These are phyloP conservation scores for Marcusenius ussheri DNA, from an alignment of 2,113 vertebrate species.

Conservation along the genomic window DNA sequence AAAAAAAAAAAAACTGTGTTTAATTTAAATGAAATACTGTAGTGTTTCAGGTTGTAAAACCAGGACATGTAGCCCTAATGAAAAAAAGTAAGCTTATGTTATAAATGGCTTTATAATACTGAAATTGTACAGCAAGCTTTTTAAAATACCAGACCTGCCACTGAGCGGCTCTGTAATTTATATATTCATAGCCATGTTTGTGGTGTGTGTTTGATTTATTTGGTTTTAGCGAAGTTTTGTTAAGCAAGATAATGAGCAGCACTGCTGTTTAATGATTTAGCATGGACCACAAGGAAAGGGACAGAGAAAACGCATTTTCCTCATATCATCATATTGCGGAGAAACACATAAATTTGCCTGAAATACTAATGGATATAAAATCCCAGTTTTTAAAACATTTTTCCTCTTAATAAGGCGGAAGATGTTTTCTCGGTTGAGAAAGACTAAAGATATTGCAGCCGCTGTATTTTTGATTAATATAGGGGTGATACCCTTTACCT, in stretches of 20 bases:
- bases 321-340: conserved; percentile 75
- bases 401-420: conserved; percentile 16
- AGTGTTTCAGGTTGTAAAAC: conserved; percentile 18
- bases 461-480: conserved; percentile 6
- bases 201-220: conserved; percentile 86
- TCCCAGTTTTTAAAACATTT: conserved; percentile 6
- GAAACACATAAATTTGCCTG: conserved; percentile 60
- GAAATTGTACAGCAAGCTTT: conserved; percentile 92
- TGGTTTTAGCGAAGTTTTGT: conserved; percentile 94
- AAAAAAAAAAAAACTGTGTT: conserved; percentile 13
- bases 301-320: conserved; percentile 49
- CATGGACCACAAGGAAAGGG: conserved; percentile 48
- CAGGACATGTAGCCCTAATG: conserved; percentile 7
- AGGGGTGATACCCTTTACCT: background rate
- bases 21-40: conserved; percentile 17
- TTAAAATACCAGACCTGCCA: conserved; percentile 97
- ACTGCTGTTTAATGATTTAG: conserved; percentile 90
- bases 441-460: background rate
- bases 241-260: conserved; percentile 93
- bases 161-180: conserved; percentile 83
- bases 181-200: conserved; percentile 81
- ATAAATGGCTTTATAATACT: conserved; percentile 78
- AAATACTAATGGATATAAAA: conserved; percentile 58
- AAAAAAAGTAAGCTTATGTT: conserved; percentile 58
- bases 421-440: conserved; percentile 13